Conservation (phyloP, 2,797 vertebrate genomes). For the Helostoma temminkii region DNA sequence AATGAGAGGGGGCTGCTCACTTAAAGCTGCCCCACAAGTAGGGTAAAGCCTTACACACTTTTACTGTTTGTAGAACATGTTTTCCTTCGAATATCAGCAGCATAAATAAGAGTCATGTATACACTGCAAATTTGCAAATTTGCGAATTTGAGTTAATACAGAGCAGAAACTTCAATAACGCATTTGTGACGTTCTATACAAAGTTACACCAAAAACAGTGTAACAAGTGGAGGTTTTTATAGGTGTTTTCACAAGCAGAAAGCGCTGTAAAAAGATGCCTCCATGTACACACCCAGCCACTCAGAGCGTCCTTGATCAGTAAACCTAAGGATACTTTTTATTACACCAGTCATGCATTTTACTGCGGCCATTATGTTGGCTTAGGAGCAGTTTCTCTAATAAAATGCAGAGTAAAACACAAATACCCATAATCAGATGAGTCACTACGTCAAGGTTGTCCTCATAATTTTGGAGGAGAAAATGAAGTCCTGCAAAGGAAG, state of each 20-base stretch:
- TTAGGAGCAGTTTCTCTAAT: constrained; percentile 58
- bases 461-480: constrained; percentile 29
- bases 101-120: constrained; percentile 15
- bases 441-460: constrained; percentile 56
- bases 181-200: constrained; percentile 7
- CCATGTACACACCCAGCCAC: constrained; percentile 1
- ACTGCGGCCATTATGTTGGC: constrained; percentile 56
- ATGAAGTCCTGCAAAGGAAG: constrained; percentile 32
- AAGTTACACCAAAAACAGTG: constrained; percentile 13
- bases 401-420: constrained; percentile 51
- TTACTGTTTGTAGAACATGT: background rate
- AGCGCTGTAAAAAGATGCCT: constrained; percentile 36
- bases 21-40: constrained; percentile 49
- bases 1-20: too few species aligned
- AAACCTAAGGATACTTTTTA: constrained; percentile 76
- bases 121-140: background rate
- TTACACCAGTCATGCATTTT: constrained; percentile 58
- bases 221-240: constrained; percentile 52
- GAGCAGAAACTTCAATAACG: constrained; percentile 22
- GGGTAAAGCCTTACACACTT: constrained; percentile 19
- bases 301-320: constrained; percentile 59
- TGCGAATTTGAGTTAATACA: background rate
- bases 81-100: constrained; percentile 24
- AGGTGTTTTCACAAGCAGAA: constrained; percentile 47
- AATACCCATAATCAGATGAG: constrained; percentile 55